Conservation (phyloP, 2,113 vertebrate genomes). For the Campylomormyrus tamandua region DNA sequence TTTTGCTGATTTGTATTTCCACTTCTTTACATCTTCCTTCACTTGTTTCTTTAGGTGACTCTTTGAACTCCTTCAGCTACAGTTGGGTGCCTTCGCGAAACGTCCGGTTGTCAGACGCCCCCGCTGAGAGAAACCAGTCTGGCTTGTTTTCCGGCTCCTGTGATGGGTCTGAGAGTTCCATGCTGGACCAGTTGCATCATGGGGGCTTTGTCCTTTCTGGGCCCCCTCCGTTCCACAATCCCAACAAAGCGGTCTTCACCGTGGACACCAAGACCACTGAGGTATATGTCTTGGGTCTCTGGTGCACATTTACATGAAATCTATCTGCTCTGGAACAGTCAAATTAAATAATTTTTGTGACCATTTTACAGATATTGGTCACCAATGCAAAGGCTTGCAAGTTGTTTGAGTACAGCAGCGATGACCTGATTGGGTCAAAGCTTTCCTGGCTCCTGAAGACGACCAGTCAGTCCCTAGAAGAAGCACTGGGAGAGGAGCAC, state of each 20-base stretch:
- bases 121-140: conserved; percentile 12
- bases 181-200: conserved; percentile 46
- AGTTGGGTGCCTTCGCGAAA: conserved; percentile 57
- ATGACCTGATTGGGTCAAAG: conserved; percentile 70
- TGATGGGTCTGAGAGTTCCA: conserved; percentile 55
- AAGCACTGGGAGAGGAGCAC: conserved; percentile 65
- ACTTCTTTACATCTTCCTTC: neutral
- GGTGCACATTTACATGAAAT: neutral
- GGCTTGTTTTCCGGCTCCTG: conserved; percentile 34
- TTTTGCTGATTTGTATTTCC: neutral
- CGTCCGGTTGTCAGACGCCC: conserved; percentile 42
- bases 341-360: neutral
- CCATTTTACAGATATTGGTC: conserved; percentile 70
- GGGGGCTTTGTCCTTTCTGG: conserved; percentile 44
- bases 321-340: neutral
- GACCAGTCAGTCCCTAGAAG: conserved; percentile 57
- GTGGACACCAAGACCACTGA: conserved; percentile 66
- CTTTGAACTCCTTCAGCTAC: conserved; percentile 58
- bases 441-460: conserved; percentile 68
- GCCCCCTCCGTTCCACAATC: conserved; percentile 49
- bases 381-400: conserved; percentile 77
- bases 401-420: conserved; percentile 67
- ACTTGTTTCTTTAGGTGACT: conserved; percentile 50
- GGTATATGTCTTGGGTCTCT: conserved; percentile 45
- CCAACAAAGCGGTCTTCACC: conserved; percentile 71